phyloP scores from a whole-genome alignment of 1,140 invertebrate genomes.

The Drosophila cardini region DNA sequence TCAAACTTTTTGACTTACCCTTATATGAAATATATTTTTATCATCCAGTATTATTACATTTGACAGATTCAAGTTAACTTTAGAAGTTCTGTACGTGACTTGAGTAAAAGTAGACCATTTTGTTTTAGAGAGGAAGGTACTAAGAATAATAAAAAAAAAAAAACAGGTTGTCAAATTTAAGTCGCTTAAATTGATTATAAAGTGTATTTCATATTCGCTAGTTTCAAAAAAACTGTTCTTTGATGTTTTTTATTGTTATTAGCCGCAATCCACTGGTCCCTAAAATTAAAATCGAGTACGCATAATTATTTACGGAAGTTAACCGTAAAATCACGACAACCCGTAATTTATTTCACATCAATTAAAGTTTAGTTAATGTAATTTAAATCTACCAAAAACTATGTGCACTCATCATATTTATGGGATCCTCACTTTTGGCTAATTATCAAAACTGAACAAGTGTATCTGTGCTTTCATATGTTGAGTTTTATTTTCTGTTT shows the following conservation, averaged over 20 bases:
- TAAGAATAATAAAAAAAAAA: too few species aligned
- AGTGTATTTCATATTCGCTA: conserved; percentile 44
- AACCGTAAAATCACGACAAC: conserved; percentile 77
- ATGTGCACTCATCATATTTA: conserved; percentile 3
- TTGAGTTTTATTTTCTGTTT: too few species aligned
- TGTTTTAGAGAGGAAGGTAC: neutral
- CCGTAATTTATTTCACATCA: conserved; percentile 77
- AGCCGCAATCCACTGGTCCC: conserved; percentile 31
- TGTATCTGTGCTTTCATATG: too few species aligned
- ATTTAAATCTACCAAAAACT: conserved; percentile 9
- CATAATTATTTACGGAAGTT: conserved; percentile 82
- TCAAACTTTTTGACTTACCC: too few species aligned
- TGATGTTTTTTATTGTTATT: conserved; percentile 30
- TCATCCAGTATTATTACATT: too few species aligned
- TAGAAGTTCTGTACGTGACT: neutral
- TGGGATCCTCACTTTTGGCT: conserved; percentile 5
- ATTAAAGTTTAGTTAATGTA: conserved; percentile 54
- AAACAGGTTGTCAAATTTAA: too few species aligned
- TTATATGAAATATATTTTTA: too few species aligned
- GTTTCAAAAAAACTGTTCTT: conserved; percentile 37
- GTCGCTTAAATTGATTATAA: too few species aligned
- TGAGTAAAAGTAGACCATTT: conserved; percentile 1
- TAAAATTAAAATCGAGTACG: conserved; percentile 37
- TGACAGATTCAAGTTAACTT: too few species aligned
- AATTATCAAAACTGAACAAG: neutral